Conservation (phyloP, 2,888 invertebrate genomes). For the Epicampocera succincta region DNA sequence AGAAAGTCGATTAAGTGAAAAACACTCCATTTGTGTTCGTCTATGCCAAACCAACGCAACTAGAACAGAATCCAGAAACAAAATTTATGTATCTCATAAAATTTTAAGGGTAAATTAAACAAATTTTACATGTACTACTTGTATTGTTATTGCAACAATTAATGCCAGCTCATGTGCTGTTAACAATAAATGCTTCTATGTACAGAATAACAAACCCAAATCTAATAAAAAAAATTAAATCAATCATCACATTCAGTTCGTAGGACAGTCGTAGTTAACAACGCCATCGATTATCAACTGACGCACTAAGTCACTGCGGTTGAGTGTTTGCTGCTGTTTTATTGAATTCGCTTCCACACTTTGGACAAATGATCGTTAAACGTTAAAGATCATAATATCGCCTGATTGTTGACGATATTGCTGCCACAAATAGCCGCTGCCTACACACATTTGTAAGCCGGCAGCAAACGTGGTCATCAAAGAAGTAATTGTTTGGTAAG, state of each 20-base stretch:
- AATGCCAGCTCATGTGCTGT: slow-evolving; percentile 24
- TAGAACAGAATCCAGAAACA: not conserved
- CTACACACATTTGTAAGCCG: slow-evolving; percentile 10
- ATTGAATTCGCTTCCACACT: not conserved
- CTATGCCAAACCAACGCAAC: not conserved
- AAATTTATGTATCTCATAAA: not conserved
- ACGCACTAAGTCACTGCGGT: no score
- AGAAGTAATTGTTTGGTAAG: slow-evolving; percentile 46
- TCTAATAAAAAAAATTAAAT: slow-evolving; percentile 11
- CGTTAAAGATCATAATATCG: no score
- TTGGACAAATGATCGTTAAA: no score
- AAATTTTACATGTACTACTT: slow-evolving; percentile 30
- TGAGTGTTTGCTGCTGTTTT: not conserved
- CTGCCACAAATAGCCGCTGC: slow-evolving; percentile 17
- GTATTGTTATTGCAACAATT: slow-evolving; percentile 20
- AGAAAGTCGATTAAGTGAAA: not conserved
- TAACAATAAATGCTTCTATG: slow-evolving; percentile 1
- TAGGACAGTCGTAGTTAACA: not conserved
- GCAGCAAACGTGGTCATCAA: slow-evolving; percentile 3
- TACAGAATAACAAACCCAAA: not conserved
- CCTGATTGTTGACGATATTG: slow-evolving; percentile 7
- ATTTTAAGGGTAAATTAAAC: slow-evolving; percentile 5
- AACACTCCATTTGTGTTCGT: not conserved
- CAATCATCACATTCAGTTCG: slow-evolving; percentile 17
- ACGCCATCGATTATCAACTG: not conserved